phyloP scores from a whole-genome alignment of 2,113 vertebrate genomes.

The Lepidothrix coronata region DNA sequence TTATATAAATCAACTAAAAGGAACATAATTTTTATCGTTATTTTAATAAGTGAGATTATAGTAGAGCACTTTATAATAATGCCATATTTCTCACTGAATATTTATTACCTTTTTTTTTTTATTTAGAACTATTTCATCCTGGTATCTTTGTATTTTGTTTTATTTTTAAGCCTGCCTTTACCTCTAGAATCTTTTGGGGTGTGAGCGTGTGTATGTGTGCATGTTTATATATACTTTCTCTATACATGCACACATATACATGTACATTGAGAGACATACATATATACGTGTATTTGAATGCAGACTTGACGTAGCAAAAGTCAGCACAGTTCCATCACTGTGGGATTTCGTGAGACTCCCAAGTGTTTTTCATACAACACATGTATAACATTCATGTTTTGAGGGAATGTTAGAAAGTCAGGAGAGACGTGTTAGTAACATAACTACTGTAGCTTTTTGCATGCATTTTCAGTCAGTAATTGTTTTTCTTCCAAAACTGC shows the following conservation, averaged over 20 bases:
- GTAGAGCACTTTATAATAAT: conserved; percentile 73
- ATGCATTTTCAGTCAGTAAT: neutral
- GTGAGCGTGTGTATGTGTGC: neutral
- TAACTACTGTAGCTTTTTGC: neutral
- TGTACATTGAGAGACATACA: neutral
- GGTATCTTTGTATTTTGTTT: conserved; percentile 31
- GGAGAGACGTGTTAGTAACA: neutral
- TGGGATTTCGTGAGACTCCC: neutral
- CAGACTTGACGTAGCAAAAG: neutral
- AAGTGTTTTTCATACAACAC: neutral
- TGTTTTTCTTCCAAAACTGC: neutral
- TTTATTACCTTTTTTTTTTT: conserved; percentile 63
- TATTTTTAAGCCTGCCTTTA: conserved; percentile 37
- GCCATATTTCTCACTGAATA: conserved; percentile 67
- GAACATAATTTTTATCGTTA: conserved; percentile 37
- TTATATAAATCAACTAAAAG: conserved; percentile 56
- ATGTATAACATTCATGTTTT: neutral
- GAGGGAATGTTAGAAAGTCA: neutral
- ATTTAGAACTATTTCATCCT: conserved; percentile 50
- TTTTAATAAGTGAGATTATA: conserved; percentile 58
- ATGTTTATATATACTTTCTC: neutral
- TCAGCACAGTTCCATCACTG: neutral
- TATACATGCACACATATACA: rapidly evolving
- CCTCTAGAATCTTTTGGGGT: conserved; percentile 23
- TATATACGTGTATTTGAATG: neutral